Evolutionary conservation across 2,113 vertebrate genomes (phyloP), one percentile per base, ranked within the genome.

Genomic region (Solenodon paradoxus): DNA sequence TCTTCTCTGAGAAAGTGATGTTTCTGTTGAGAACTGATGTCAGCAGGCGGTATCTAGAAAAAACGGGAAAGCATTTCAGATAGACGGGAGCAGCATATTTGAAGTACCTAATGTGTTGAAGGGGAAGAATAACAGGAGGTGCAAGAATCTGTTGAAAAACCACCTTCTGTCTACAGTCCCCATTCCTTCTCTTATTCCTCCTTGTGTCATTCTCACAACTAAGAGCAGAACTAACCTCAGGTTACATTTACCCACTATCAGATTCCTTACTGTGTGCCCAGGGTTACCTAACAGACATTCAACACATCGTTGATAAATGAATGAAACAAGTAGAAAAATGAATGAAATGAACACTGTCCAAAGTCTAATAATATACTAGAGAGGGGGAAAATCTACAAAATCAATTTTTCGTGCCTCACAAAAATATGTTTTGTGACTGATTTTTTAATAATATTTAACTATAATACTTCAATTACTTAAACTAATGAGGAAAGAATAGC

Each of bases 391-490:
- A 66, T n/a, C 1, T 28, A 85, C 28, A 49, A 55, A 55, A 71
- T 80, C 66, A 45, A 9, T n/a, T 79, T 69, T 74, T 88, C 16
- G 6, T 80, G 49, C 74, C 66, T 68, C 42, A 91, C 2, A 78
- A 42, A 45, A 45, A 26, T 45, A 38, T 32, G 32, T 77, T 74
- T 47, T 28, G 0, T 61, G 75, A 66, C 9, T 92, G 49, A 45
- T 53, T 93, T 93, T 88, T 93, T 15, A n/a, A n/a, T 69, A 78
- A 87, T 66, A 74, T 26, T 79, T 74, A 51, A 8, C 40, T 64
- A 15, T 83, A 47, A 84, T 79, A n/a, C n/a, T 83, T 95, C n/a
- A 85, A 69, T 42, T 92, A 20, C n/a, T 59, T 32, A 68, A 90
- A 53, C 61, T 64, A 77, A 51, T n/a, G 45, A 53, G n/a, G 64